Base-by-base conservation (phyloP, 2,888 invertebrate species). In the Acleris emargana region DNA sequence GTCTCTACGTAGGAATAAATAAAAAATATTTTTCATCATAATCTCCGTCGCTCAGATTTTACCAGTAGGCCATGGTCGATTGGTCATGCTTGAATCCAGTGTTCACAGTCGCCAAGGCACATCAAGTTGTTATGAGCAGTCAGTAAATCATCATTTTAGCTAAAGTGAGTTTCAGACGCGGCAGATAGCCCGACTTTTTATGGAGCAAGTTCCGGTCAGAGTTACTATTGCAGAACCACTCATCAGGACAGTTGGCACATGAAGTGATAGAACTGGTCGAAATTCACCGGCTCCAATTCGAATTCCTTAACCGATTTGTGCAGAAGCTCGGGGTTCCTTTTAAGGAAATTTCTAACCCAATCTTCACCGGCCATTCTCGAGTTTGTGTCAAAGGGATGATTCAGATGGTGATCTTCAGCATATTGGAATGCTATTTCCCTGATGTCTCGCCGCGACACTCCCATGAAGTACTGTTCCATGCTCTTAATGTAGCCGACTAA, bases 201-300 rank as follows among this genome's bases (percentile, higher is more conserved):
- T 52, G 55, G 25, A 32, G 38, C 43, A 42, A 60, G 45, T 52
- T 68, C 47, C 53, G 55, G 47, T 38, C 43, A 57, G 22, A 71
- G 73, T 74, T 76, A 78, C 66, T 74, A 75, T 72, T 75, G 75
- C 70, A 73, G 72, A 71, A 74, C 76, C 71, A 75, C 73, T 73
- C 79, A 89, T 91, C 90, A 91, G 82, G 91, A 90, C 67, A 87
- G 74, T 76, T 88, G 91, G 75, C 89, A 91, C 92, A 92, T 92
- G 69, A 92, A 92, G 74, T 92, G 92, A 69, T 92, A 92, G 76
- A 92, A 92, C 78, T 92, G 92, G 73, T 92, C 92, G 66, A 92
- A 92, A 78, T 92, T 92, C 53, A 91, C 92, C 67, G 92, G 91
- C 70, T 90, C 91, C 72, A 89, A 72, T 49, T 88, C 88, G 49